Evolutionary conservation across 2,113 vertebrate species (phyloP), one percentile per base, ranked within the genome.

Genomic region (Gadus chalcogrammus): DNA sequence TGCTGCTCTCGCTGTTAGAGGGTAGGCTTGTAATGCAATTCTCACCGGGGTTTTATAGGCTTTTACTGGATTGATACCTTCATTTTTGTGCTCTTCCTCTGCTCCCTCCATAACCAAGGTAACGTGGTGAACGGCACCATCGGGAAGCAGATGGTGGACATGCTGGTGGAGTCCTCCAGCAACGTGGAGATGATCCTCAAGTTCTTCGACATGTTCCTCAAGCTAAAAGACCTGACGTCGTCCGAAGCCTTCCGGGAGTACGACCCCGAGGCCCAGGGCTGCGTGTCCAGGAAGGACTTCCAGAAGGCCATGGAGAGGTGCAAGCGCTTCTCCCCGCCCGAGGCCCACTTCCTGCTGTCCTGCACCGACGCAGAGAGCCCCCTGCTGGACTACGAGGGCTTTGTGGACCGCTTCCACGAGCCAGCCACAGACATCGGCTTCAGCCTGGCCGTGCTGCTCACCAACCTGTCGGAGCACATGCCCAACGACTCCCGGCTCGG

Each of bases 141-240:
- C 65, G 96, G 97, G 70, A 99, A 97, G 80, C 96, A 98, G 89
- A 99, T 99, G 97, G 96, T 99, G 0, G 96, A 99, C 67, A 99
- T 99, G 97, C 90, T 99, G 58, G 96, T 99, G 80, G 97, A 99
- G 69, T 99, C 97, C 0, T 95, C 96, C 1, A 92, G 92, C 82
- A 99, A 97, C 0, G 96, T 98, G 56, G 94, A 97, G 81, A 98
- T 96, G 94, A 98, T 98, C 79, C 93, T 99, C 61, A 95, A 93
- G 62, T 99, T 98, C 88, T 99, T 99, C 58, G 95, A 98, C 84
- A 98, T 96, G 94, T 99, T 99, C 84, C 88, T 99, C 74, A 98
- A 98, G 78, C 90, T 99, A 1, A 98, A 98, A 87, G 95, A 95
- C 86, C 85, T 99, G 71, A 96, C 95, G 0, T 95, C 94, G 0